phyloP scores from a whole-genome alignment of 2,888 invertebrate genomes.

The Amblyjoppa proteus region DNA sequence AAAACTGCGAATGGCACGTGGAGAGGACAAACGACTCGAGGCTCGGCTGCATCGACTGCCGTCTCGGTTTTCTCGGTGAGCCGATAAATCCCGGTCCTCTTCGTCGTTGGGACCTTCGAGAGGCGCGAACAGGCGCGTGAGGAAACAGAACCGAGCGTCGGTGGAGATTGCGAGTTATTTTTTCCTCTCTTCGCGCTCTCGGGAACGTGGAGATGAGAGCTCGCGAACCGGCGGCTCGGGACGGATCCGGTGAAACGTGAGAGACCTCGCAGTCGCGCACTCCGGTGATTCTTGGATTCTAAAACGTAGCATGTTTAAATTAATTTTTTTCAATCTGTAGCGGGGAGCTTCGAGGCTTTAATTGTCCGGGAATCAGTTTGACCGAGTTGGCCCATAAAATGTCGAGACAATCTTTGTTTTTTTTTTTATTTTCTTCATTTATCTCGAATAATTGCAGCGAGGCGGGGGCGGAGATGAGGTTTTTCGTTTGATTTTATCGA shows the following conservation, averaged over 20 bases:
- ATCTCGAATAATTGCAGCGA: constrained; percentile 10
- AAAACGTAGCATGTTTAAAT: too few species aligned
- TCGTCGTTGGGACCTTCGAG: background rate
- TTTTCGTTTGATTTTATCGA: constrained; percentile 2
- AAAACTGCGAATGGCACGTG: background rate
- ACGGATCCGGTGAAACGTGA: background rate
- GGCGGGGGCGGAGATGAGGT: background rate
- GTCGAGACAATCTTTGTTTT: background rate
- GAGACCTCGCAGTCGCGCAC: background rate
- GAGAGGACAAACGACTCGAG: constrained; percentile 13
- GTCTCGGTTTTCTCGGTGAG: constrained; percentile 29
- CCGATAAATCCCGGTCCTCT: constrained; percentile 36
- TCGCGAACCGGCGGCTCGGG: background rate
- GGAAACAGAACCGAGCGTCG: background rate
- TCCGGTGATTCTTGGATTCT: background rate
- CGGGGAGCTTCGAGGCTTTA: too few species aligned
- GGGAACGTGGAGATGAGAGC: background rate
- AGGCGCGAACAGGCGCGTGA: background rate
- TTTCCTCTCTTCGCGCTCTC: background rate
- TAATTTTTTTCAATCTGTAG: too few species aligned
- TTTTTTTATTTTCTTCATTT: background rate
- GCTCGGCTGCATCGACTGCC: constrained; percentile 4
- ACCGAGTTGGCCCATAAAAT: too few species aligned
- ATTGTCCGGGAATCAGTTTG: too few species aligned
- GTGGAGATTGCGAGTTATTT: background rate